A percentile compares a stretch with the other conserved stretches of the same genome.
These are phyloP conservation scores for Lasaia peninsularis DNA, from an alignment of 1,140 invertebrate genomes.

Conservation along the genomic window DNA sequence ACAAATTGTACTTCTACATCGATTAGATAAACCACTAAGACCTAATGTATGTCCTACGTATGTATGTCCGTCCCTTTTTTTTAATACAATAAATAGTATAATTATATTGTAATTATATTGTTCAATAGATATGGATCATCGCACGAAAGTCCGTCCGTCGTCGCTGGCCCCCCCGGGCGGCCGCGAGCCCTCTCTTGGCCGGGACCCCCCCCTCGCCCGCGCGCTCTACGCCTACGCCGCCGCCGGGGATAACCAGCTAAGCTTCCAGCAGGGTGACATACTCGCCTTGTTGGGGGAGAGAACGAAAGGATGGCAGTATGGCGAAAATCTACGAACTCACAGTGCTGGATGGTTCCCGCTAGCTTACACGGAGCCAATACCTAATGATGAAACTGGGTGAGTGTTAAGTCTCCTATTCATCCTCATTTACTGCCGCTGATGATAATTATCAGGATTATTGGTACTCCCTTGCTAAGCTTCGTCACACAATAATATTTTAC, in stretches of 20 bases:
- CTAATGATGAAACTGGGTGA: conserved; percentile 58
- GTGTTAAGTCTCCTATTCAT: conserved; percentile 11
- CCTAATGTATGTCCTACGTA: too few relatives aligned
- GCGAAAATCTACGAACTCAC: conserved; percentile 93
- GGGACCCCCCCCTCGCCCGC: conserved; percentile 84
- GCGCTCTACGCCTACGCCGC: conserved; percentile 94
- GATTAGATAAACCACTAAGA: too few relatives aligned
- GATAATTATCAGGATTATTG: too few relatives aligned
- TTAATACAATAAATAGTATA: too few relatives aligned
- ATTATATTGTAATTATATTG: conserved; percentile 15
- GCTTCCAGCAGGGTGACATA: conserved; percentile 93
- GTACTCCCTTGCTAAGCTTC: too few relatives aligned
- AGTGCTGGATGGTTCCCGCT: conserved; percentile 96
- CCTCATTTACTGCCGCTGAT: too few relatives aligned
- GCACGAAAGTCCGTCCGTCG: conserved; percentile 79
- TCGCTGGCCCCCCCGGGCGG: conserved; percentile 84
- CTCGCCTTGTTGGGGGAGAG: conserved; percentile 92
- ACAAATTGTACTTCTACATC: too few relatives aligned
- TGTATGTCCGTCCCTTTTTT: too few relatives aligned
- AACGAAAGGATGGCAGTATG: conserved; percentile 97
- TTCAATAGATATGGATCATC: conserved; percentile 44
- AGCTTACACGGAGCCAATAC: conserved; percentile 89
- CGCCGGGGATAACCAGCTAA: conserved; percentile 93
- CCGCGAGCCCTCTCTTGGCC: too few relatives aligned
- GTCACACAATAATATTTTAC: too few relatives aligned